Evolutionary conservation across 2,797 vertebrate genomes (phyloP).

Genomic region (Acrocephalus scirpaceus): DNA sequence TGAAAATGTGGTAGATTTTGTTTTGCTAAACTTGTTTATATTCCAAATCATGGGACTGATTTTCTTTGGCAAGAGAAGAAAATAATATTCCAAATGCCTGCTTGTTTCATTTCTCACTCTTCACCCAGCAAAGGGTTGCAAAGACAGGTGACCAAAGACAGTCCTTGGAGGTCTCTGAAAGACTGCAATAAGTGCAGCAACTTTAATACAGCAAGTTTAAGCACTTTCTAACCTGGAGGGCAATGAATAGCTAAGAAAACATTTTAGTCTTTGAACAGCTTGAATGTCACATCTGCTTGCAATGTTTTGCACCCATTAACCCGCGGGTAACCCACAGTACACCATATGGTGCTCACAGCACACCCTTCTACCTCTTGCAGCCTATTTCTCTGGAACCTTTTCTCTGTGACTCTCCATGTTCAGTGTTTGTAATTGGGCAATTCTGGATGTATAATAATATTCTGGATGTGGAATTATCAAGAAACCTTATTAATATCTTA

Average conservation of each 20-base stretch:
- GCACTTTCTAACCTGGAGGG: neutral
- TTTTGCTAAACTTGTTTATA: neutral
- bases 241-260: neutral
- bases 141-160: neutral
- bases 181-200: neutral
- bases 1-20: neutral
- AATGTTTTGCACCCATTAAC: slow-evolving; percentile 15
- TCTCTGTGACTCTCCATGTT: neutral
- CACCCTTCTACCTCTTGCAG: neutral
- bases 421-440: neutral
- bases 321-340: neutral
- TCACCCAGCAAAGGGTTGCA: neutral
- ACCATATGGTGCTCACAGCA: neutral
- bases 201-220: neutral
- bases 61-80: neutral
- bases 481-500: neutral
- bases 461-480: neutral
- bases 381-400: neutral
- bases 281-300: neutral
- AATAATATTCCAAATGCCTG: neutral
- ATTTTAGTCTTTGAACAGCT: slow-evolving; percentile 13
- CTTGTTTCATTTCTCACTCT: neutral
- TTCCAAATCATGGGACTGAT: neutral
- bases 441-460: neutral
- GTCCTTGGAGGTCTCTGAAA: neutral